Percentiles rank a stretch among this genome's conserved stretches.
These are phyloP conservation scores for Hozukius guyotensis DNA, from an alignment of 2,797 vertebrate genomes.

Conservation along the genomic window DNA sequence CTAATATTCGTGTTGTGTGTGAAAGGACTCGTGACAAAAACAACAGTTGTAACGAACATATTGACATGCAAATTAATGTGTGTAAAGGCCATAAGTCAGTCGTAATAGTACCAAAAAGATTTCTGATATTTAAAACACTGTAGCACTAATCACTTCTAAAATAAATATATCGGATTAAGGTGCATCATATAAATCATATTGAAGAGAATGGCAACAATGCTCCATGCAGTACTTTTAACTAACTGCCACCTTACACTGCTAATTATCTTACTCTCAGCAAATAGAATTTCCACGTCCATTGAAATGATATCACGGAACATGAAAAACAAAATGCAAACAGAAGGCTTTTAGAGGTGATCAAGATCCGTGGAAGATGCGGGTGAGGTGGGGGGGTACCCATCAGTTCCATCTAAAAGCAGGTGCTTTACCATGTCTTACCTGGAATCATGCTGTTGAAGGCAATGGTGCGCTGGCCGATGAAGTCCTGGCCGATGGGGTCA, in stretches of 20 bases:
- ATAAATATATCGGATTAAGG: not conserved
- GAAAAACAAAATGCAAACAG: not conserved
- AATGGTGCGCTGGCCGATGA: conserved; percentile 95
- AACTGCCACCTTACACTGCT: not conserved
- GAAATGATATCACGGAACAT: not conserved
- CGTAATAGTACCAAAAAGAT: not conserved
- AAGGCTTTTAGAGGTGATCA: not conserved
- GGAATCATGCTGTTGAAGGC: conserved; percentile 97
- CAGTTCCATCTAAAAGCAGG: not conserved
- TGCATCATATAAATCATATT: not conserved
- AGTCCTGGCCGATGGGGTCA: conserved; percentile 97
- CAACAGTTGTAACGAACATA: too few species aligned
- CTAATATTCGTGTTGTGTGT: too few species aligned
- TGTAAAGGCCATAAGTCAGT: too few species aligned
- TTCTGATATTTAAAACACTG: not conserved
- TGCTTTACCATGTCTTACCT: conserved; percentile 79
- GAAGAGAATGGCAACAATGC: not conserved
- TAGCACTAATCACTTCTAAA: not conserved
- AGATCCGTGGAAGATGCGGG: not conserved
- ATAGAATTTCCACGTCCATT: not conserved
- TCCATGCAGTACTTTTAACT: not conserved
- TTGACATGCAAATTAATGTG: too few species aligned
- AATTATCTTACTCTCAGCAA: not conserved
- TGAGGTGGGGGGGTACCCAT: not conserved
- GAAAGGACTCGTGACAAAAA: too few species aligned